Evolutionary conservation across 2,797 vertebrate species (phyloP).

Genomic region (Ceryle rudis): DNA sequence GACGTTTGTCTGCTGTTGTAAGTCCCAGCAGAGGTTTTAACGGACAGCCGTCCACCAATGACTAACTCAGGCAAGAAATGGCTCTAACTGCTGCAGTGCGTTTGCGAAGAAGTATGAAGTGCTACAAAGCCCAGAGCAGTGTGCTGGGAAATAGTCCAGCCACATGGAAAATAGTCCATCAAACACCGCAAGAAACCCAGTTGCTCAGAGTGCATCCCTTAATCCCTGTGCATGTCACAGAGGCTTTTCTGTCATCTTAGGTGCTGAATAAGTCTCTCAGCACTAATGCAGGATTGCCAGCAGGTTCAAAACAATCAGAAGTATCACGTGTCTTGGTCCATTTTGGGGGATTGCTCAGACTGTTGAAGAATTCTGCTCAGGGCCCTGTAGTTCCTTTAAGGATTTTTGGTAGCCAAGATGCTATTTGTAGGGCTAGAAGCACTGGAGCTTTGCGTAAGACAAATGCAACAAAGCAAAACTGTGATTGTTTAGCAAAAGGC

Average conservation of each 20-base stretch:
- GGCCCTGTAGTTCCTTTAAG: background rate
- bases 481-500: background rate
- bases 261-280: background rate
- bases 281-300: background rate
- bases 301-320: background rate
- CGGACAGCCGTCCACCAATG: background rate
- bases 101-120: background rate
- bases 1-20: background rate
- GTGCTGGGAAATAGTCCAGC: background rate
- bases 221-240: background rate
- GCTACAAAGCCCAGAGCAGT: background rate
- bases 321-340: fast-evolving
- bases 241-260: background rate
- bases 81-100: background rate
- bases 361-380: background rate
- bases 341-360: background rate
- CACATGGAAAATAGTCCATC: background rate
- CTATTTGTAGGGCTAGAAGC: background rate
- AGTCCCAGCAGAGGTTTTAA: background rate
- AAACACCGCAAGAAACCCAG: background rate
- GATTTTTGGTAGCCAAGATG: background rate
- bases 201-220: background rate
- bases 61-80: background rate
- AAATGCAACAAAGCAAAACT: background rate
- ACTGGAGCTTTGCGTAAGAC: background rate